Conservation (phyloP, 2,888 invertebrate genomes). For the Ashinkailepas kermadecensis region DNA sequence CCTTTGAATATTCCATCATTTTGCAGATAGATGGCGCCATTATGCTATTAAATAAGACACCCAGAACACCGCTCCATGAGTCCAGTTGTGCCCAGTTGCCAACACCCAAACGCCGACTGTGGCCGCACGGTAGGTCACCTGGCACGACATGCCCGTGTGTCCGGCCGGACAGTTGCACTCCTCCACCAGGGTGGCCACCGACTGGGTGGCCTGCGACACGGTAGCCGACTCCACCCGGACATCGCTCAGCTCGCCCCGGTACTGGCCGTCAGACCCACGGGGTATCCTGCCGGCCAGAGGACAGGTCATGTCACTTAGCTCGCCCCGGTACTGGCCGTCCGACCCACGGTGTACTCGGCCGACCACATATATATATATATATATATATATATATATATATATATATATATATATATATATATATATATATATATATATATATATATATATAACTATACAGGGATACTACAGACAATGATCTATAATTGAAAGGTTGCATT, state of each 20-base stretch:
- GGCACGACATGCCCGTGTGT: conserved; percentile 65
- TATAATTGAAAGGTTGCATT: too few species aligned
- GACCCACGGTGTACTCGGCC: not conserved
- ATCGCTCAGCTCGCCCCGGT: conserved; percentile 58
- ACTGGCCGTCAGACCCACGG: not conserved
- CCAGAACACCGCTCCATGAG: too few species aligned
- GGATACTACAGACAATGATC: not conserved
- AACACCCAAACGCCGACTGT: too few species aligned
- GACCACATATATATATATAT: too few species aligned
- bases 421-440: too few species aligned
- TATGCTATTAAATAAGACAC: too few species aligned
- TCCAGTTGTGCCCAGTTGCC: too few species aligned
- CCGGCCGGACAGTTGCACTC: conserved; percentile 41
- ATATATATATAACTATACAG: not conserved
- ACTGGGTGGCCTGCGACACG: conserved; percentile 62
- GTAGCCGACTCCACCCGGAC: conserved; percentile 75
- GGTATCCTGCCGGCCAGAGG: not conserved
- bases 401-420: too few species aligned
- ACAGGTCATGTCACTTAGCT: conserved; percentile 51
- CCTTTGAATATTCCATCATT: too few species aligned
- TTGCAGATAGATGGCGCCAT: too few species aligned
- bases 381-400: too few species aligned
- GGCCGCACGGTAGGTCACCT: conserved; percentile 42
- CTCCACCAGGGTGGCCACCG: conserved; percentile 58
- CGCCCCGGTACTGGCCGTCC: conserved; percentile 46